A percentile compares a stretch with the other conserved stretches of the same genome.
These are phyloP conservation scores for Argya squamiceps DNA, from an alignment of 2,797 vertebrate genomes.

Conservation along the genomic window DNA sequence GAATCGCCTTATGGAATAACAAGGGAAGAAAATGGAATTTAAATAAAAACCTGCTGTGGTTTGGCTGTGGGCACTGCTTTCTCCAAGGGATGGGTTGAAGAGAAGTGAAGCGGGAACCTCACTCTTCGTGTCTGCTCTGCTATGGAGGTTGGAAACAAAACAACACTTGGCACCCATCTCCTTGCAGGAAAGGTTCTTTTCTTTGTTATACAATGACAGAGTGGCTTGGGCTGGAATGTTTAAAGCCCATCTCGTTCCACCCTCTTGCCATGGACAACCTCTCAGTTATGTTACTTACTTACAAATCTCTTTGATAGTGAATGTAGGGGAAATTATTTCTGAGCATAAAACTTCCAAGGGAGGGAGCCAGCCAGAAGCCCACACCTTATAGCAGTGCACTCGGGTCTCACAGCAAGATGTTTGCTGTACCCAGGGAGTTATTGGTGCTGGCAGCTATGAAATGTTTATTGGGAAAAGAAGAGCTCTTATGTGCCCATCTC, in stretches of 20 bases:
- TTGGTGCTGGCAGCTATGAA: neutral
- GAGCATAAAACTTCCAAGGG: neutral
- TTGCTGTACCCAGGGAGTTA: neutral
- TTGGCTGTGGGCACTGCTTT: neutral
- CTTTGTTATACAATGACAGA: neutral
- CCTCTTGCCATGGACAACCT: neutral
- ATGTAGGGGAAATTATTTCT: neutral
- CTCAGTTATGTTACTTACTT: neutral
- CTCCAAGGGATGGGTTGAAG: neutral
- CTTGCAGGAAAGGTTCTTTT: neutral
- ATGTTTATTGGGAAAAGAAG: neutral
- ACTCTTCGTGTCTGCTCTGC: neutral
- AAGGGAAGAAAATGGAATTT: neutral
- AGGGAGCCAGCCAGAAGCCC: accelerated
- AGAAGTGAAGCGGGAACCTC: accelerated
- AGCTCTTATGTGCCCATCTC: neutral
- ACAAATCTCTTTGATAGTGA: accelerated
- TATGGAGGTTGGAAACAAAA: neutral
- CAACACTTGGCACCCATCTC: neutral
- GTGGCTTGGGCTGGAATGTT: neutral
- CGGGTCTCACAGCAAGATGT: neutral
- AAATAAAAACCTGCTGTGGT: neutral
- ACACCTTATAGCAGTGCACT: accelerated
- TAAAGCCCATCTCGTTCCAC: neutral
- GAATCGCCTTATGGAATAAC: neutral